Evolutionary conservation across 2,888 invertebrate genomes (phyloP).

Genomic region (Megaustenia siamemsis): DNA sequence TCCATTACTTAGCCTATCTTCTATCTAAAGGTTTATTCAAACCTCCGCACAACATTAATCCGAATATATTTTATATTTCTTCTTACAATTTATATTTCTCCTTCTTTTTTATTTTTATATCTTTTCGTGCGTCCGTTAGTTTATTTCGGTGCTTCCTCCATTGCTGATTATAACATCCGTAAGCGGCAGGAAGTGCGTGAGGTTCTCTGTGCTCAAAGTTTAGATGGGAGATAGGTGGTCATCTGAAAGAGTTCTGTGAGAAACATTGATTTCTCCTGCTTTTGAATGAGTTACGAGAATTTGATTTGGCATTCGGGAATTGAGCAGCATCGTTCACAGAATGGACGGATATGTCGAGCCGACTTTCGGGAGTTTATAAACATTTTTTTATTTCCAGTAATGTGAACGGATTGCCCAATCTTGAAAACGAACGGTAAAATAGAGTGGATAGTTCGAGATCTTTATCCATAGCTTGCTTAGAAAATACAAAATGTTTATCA

Average conservation of each 20-base stretch:
- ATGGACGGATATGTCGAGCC: constrained; percentile 2
- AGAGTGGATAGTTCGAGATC: background rate
- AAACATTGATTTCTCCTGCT: constrained; percentile 20
- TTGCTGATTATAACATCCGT: constrained; percentile 14
- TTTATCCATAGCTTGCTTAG: background rate
- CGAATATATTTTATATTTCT: too few species aligned
- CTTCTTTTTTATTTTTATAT: background rate
- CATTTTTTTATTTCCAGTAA: background rate
- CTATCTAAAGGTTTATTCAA: background rate
- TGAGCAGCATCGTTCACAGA: background rate
- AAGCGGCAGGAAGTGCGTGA: constrained; percentile 20
- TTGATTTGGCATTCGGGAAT: constrained; percentile 39
- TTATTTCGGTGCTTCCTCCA: background rate
- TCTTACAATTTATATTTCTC: too few species aligned
- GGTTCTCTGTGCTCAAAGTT: background rate
- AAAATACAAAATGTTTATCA: constrained; percentile 4
- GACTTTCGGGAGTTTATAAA: background rate
- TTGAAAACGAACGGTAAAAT: background rate
- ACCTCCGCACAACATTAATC: background rate
- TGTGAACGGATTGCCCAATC: background rate
- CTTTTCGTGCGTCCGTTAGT: background rate
- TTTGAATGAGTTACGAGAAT: constrained; percentile 41
- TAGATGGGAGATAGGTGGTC: constrained; percentile 31
- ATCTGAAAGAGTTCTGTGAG: background rate
- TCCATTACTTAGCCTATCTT: too few species aligned